These are phyloP conservation scores for Seriola rivoliana DNA, from an alignment of 2,113 vertebrate species.

Conservation along the genomic window DNA sequence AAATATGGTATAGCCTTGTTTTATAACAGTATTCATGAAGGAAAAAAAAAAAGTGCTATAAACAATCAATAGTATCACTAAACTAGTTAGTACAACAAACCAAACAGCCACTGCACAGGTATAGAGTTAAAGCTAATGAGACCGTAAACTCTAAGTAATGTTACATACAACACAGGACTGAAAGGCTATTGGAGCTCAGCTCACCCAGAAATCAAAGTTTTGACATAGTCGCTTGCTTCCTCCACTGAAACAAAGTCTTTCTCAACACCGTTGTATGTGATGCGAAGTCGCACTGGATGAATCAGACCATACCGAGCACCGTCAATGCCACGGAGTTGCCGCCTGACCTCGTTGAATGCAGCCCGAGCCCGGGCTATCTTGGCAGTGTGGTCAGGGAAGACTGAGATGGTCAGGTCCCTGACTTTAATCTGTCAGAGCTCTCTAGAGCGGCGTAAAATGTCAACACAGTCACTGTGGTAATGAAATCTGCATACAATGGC, in stretches of 20 bases:
- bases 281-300: slow-evolving; percentile 29
- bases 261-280: slow-evolving; percentile 13
- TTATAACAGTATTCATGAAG: too few species aligned
- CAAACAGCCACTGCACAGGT: too few species aligned
- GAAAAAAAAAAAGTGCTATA: too few species aligned
- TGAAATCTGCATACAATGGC: slow-evolving; percentile 40
- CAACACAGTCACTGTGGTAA: slow-evolving; percentile 33
- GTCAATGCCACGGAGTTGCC: slow-evolving; percentile 14
- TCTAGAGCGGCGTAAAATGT: slow-evolving; percentile 21
- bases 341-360: slow-evolving; percentile 35
- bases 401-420: slow-evolving; percentile 13
- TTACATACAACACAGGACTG: too few species aligned
- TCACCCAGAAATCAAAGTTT: too few species aligned
- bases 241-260: slow-evolving; percentile 45
- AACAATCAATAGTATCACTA: too few species aligned
- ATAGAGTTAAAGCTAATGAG: too few species aligned
- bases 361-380: slow-evolving; percentile 9
- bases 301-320: slow-evolving; percentile 25
- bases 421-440: slow-evolving; percentile 27
- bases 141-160: too few species aligned
- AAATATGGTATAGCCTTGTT: too few species aligned
- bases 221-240: slow-evolving; percentile 6
- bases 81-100: too few species aligned
- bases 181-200: too few species aligned
- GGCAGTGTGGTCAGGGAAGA: slow-evolving; percentile 40